These are phyloP conservation scores for Ursus arctos DNA, from an alignment of 2,113 vertebrate species.

Conservation along the genomic window DNA sequence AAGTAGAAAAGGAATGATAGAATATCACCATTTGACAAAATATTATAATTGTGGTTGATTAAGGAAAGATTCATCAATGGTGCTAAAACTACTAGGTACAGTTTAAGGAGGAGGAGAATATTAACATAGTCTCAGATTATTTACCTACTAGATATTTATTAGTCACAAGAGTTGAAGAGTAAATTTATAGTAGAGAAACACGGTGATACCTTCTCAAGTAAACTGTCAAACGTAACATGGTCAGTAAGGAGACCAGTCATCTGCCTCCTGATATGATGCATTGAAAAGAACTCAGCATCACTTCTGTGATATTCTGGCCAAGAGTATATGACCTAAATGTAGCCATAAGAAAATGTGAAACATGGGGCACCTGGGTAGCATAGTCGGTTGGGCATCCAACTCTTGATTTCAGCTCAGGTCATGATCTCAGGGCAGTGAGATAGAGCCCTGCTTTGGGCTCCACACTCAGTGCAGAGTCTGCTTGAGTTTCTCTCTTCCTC, in stretches of 20 bases:
- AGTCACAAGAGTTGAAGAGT: not conserved
- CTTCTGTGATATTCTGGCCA: not conserved
- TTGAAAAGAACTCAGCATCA: not conserved
- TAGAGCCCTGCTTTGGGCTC: not conserved
- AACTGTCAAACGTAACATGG: not conserved
- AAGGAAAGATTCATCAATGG: not conserved
- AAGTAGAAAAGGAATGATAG: not conserved
- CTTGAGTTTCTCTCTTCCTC: not conserved
- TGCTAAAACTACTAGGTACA: not conserved
- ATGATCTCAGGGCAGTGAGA: not conserved
- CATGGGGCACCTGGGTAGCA: too few species aligned
- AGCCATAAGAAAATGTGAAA: not conserved
- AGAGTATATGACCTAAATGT: not conserved
- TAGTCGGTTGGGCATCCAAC: not conserved
- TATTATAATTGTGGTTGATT: not conserved
- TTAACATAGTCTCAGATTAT: not conserved
- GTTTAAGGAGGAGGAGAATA: not conserved
- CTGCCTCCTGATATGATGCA: not conserved
- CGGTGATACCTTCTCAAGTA: not conserved
- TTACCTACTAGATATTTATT: not conserved
- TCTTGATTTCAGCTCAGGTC: not conserved
- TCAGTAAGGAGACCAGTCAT: not conserved
- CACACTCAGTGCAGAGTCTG: not conserved
- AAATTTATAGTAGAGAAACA: conserved; percentile 27
- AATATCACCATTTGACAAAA: conserved; percentile 27